Evolutionary conservation across 2,888 invertebrate species (phyloP).

Genomic region (Ischnura elegans): DNA sequence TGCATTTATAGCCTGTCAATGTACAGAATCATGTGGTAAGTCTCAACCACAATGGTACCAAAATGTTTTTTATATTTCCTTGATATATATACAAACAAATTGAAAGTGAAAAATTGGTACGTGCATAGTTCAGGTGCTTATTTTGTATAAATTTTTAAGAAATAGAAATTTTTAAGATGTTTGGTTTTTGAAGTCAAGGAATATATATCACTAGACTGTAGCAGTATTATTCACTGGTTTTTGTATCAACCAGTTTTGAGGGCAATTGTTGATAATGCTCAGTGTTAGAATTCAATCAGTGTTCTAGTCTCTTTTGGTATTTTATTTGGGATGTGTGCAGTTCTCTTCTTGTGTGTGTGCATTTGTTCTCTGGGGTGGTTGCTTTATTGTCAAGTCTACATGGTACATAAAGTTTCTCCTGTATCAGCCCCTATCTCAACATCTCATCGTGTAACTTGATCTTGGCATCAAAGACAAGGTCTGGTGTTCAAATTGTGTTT

Average conservation of each 20-base stretch:
- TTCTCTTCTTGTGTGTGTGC: constrained; percentile 56
- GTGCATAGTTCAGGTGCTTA: constrained; percentile 66
- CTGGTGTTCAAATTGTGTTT: not conserved
- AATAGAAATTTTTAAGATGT: constrained; percentile 42
- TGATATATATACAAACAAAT: constrained; percentile 33
- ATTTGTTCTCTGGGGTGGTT: constrained; percentile 25
- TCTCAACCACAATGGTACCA: constrained; percentile 4
- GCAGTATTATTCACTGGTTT: constrained; percentile 67
- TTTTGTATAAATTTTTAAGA: constrained; percentile 60
- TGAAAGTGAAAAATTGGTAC: constrained; percentile 38
- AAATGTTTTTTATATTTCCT: constrained; percentile 49
- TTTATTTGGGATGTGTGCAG: constrained; percentile 66
- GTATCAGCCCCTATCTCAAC: not conserved
- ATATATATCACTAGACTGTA: constrained; percentile 60
- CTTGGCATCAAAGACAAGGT: not conserved
- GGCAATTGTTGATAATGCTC: constrained; percentile 50
- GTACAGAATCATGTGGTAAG: constrained; percentile 40
- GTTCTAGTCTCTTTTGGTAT: constrained; percentile 66
- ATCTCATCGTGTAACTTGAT: not conserved
- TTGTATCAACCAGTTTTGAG: constrained; percentile 61
- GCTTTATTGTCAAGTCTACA: constrained; percentile 62
- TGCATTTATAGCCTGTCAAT: constrained; percentile 12
- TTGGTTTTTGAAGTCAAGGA: constrained; percentile 52
- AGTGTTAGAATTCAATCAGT: constrained; percentile 56
- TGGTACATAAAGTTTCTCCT: constrained; percentile 39